Evolutionary conservation across 2,113 vertebrate genomes (phyloP), one percentile per base, ranked within the genome.

Genomic region (Collichthys lucidus): DNA sequence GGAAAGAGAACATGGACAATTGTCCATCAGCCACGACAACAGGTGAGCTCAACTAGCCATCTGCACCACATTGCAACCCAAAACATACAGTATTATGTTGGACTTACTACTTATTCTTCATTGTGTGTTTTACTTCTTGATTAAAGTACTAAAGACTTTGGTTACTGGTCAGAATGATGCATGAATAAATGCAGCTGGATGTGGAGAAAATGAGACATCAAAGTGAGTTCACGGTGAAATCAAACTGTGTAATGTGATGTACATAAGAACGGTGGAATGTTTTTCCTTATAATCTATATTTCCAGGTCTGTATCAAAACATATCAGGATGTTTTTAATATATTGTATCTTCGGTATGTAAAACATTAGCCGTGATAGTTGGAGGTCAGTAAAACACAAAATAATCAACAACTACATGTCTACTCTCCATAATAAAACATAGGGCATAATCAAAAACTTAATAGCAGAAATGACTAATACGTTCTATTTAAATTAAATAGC

Each of bases 21-120:
- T 71, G 80, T 83, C 75, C 78, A 70, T 87, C 84, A 91, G 78
- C 78, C n/a, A 60, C 76, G 69, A 50, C 61, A 42, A 83, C 55
- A 73, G 68, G 53, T 35, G 71, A 86, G 50, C n/a, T 77, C 46
- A 77, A 26, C 22, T 10, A 35, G 5, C 14, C 29, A 20, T 60
- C 22, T 42, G 17, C 57, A 52, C 19, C 47, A 50, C 59, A 72
- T 40, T 26, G 47, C 16, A 49, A 40, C 24, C 12, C 29, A 35
- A 67, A 19, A 72, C 7, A 16, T 19, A 42, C 40, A 59, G 1
- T 0, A 12, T 46, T 15, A 46, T 14, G 4, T 19, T 42, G 55
- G 49, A 15, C 44, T n/a, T 7, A 57, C 24, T 56, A 24, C 10
- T 4, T 7, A 16, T 4, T 59, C 14, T 31, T 22, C 42, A 5